Evolutionary conservation across 2,797 vertebrate species (phyloP).

Genomic region (Pteronotus mesoamericanus): DNA sequence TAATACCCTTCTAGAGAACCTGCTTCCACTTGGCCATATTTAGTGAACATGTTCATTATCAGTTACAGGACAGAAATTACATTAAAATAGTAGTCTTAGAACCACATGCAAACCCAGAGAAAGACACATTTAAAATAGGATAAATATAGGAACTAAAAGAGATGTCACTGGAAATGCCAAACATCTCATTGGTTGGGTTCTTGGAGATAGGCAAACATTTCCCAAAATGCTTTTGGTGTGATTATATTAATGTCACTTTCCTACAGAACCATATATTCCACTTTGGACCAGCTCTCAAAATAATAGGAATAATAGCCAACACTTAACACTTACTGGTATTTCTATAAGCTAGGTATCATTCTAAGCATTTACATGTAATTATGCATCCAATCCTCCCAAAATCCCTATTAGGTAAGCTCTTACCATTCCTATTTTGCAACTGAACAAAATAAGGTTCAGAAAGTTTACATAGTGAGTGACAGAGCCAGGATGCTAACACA

Average conservation of each 20-base stretch:
- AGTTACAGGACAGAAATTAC: background rate
- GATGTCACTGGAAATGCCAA: background rate
- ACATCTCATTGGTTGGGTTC: background rate
- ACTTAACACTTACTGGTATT: slow-evolving; percentile 7
- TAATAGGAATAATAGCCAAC: background rate
- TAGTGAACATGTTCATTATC: slow-evolving; percentile 39
- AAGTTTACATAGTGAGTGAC: background rate
- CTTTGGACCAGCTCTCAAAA: background rate
- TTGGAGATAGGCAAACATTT: background rate
- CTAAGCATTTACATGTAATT: background rate
- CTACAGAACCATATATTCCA: background rate
- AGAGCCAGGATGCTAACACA: background rate
- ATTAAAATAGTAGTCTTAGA: background rate
- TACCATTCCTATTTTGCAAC: background rate
- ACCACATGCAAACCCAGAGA: background rate
- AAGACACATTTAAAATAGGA: slow-evolving; percentile 1
- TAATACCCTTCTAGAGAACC: slow-evolving; percentile 1
- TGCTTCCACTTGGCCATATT: background rate
- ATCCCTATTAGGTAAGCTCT: background rate
- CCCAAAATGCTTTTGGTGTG: background rate
- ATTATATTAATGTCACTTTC: slow-evolving; percentile 21
- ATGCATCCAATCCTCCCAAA: background rate
- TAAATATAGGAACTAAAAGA: background rate
- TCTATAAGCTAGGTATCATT: background rate
- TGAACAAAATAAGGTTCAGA: background rate